Evolutionary conservation across 2,113 vertebrate genomes (phyloP), one percentile per base, ranked within the genome.

Genomic region (Pterocles gutturalis): DNA sequence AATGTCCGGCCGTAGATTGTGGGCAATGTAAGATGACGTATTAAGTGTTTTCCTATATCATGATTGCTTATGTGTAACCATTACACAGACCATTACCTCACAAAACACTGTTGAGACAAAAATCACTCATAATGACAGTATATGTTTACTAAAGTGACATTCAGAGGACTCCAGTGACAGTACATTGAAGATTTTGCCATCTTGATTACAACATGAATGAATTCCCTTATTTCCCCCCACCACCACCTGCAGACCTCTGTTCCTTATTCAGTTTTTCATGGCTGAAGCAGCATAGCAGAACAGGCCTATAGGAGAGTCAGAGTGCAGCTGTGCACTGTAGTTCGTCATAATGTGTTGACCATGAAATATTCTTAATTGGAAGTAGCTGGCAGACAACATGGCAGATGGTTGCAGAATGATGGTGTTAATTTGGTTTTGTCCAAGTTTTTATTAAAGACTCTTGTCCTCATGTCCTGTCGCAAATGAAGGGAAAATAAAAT

Each of bases 21-120:
- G 46, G 65, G 65, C 69, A 95, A 45, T 28, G 51, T 45, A 71
- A 83, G 48, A 64, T 73, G 69, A 92, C 4, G 0, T 61, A 87
- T 41, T 46, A 93, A 90, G n/a, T 73, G 48, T 60, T 96, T 80
- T 86, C 31, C 43, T 85, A 70, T 80, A 76, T 91, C 45, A 17
- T 48, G 57, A 88, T 67, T 85, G 80, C 77, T 80, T 67, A 61
- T 85, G 46, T 20, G 71, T 73, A 89, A 67, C 79, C 34, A 91
- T 93, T 72, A 83, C 5, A 1, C 29, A 71, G 82, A 73, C 34
- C 38, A 77, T 96, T 96, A 89, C 66, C 61, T 93, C 93, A 92
- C 4, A 31, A 95, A 80, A 81, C 65, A 76, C 5, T 17, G 45
- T 34, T 5, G 10, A 93, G 90, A 84, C 90, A 96, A 96, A 95